These are phyloP conservation scores for Prionace glauca DNA, from an alignment of 2,797 vertebrate genomes.

Conservation along the genomic window DNA sequence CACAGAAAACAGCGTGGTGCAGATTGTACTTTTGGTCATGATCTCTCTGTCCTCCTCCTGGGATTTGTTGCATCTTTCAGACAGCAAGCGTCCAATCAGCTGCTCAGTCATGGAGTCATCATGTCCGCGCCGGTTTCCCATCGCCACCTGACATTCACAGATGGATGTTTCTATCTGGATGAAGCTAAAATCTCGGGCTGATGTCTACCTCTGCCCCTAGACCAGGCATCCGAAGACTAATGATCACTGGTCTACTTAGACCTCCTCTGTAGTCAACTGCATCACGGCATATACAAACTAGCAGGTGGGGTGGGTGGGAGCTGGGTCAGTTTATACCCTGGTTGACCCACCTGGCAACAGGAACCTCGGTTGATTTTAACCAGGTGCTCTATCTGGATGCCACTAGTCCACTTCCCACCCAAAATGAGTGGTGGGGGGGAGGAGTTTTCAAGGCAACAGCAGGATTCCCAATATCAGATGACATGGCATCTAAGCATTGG, in stretches of 20 bases:
- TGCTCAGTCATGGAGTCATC: not conserved
- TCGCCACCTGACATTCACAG: not conserved
- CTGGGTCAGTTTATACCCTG: not conserved
- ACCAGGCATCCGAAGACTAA: not conserved
- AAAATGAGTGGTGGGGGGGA: not conserved
- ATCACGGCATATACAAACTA: not conserved
- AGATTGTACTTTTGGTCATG: not conserved
- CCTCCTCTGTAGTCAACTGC: not conserved
- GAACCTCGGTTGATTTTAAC: not conserved
- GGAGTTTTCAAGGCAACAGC: too few relatives aligned
- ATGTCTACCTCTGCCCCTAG: not conserved
- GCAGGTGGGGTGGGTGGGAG: too few relatives aligned
- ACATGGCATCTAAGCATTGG: not conserved
- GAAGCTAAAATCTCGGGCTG: not conserved
- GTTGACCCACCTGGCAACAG: not conserved
- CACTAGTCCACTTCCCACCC: not conserved
- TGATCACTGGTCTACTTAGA: not conserved
- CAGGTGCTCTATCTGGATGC: not conserved
- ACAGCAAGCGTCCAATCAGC: not conserved
- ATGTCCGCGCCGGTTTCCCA: not conserved
- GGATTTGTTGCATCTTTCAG: not conserved
- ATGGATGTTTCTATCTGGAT: not conserved
- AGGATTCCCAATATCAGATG: not conserved
- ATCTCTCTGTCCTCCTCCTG: not conserved
- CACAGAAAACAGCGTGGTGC: not conserved